phyloP scores from a whole-genome alignment of 2,888 invertebrate species.

The Mechanitis mazaeus region DNA sequence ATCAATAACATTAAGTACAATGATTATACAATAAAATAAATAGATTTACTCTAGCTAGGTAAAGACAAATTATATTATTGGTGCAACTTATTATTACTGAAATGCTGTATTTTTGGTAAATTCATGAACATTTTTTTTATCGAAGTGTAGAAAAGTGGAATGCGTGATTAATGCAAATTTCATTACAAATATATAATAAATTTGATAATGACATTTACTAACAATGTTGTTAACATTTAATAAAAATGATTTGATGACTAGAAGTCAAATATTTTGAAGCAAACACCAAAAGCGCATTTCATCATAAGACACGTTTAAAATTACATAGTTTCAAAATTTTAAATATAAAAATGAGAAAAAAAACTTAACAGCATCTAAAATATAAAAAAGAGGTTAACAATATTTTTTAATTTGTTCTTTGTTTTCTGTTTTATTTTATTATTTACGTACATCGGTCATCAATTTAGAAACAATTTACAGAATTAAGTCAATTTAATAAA shows the following conservation, averaged over 20 bases:
- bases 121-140: background rate
- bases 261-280: background rate
- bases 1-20: slow-evolving; percentile 64
- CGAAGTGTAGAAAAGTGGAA: background rate
- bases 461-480: too few species aligned
- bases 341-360: background rate
- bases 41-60: slow-evolving; percentile 23
- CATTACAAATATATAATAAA: background rate
- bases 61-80: slow-evolving; percentile 18
- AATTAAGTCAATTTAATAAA: too few species aligned
- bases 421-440: too few species aligned
- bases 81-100: slow-evolving; percentile 11
- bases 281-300: background rate
- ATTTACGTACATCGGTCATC: too few species aligned
- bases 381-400: background rate
- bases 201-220: background rate
- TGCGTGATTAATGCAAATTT: background rate
- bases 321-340: background rate
- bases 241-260: too few species aligned
- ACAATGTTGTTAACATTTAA: too few species aligned
- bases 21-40: slow-evolving; percentile 36
- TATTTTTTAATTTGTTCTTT: too few species aligned
- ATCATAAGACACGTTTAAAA: slow-evolving; percentile 4
- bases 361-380: background rate
- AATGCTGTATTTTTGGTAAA: slow-evolving; percentile 4